A percentile compares a stretch with the other conserved stretches of the same genome.
These are phyloP conservation scores for Rhynchomys soricoides DNA, from an alignment of 2,113 vertebrate species.

Conservation along the genomic window DNA sequence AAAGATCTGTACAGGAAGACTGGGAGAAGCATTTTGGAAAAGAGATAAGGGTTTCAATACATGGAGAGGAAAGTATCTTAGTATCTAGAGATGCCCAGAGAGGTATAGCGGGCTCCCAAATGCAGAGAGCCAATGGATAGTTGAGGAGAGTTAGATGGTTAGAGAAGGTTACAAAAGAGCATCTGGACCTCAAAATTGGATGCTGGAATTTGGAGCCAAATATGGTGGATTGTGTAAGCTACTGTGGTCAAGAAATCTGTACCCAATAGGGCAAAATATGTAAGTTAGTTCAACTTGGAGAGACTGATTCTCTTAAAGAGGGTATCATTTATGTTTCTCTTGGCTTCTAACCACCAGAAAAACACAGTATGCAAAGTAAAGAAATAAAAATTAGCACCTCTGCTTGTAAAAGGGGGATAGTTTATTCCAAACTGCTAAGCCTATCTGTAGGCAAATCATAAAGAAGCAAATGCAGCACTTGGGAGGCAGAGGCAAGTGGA, in stretches of 20 bases:
- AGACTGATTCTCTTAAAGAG: too few species aligned
- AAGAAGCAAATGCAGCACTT: too few species aligned
- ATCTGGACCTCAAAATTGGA: neutral
- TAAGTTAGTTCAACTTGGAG: too few species aligned
- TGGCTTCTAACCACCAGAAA: neutral
- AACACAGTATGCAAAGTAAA: neutral
- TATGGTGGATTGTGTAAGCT: neutral
- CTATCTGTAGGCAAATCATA: too few species aligned
- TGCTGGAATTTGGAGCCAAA: neutral
- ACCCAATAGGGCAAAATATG: too few species aligned
- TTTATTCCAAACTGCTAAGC: too few species aligned
- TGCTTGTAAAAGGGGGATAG: too few species aligned
- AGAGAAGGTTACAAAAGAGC: neutral
- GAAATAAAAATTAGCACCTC: too few species aligned
- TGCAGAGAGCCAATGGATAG: accelerated
- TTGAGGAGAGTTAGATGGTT: neutral
- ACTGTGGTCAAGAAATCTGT: neutral
- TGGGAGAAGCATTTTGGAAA: too few species aligned
- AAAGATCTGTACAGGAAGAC: too few species aligned
- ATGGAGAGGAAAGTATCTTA: neutral
- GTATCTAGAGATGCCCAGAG: neutral
- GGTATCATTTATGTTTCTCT: neutral
- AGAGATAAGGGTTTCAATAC: neutral
- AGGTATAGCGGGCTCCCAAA: neutral
- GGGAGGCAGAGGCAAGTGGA: too few species aligned